phyloP scores from a whole-genome alignment of 2,797 vertebrate species.

The Protosalanx chinensis region DNA sequence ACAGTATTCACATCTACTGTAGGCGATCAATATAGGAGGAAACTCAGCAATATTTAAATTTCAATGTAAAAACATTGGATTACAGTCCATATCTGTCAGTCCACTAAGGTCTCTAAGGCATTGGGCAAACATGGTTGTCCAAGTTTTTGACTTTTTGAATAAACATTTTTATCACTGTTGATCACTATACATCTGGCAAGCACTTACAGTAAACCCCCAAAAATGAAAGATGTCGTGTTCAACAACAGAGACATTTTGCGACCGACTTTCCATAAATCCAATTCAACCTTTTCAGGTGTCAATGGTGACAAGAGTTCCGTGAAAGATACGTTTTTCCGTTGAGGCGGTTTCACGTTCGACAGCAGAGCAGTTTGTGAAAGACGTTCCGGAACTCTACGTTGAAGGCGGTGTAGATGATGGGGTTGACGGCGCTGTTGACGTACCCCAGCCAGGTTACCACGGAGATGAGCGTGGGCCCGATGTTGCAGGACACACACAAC shows the following conservation, averaged over 20 bases:
- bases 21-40: conserved; percentile 33
- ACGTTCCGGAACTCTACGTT: conserved; percentile 74
- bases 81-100: conserved; percentile 18
- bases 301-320: not conserved
- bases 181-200: not conserved
- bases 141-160: conserved; percentile 1
- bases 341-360: conserved; percentile 46
- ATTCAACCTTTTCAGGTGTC: not conserved
- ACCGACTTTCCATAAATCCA: not conserved
- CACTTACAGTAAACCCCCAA: not conserved
- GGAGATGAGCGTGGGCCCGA: conserved; percentile 68
- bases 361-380: conserved; percentile 73
- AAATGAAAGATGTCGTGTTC: not conserved
- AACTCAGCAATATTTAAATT: conserved; percentile 11
- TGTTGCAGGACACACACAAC: conserved; percentile 65
- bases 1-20: conserved; percentile 38
- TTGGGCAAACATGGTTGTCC: conserved; percentile 25
- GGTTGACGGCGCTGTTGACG: conserved; percentile 76
- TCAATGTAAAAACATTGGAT: conserved; percentile 5
- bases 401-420: conserved; percentile 76
- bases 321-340: not conserved
- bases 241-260: not conserved
- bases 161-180: not conserved
- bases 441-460: conserved; percentile 78
- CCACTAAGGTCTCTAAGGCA: conserved; percentile 40